Evolutionary conservation across 2,888 invertebrate genomes (phyloP), one percentile per base, ranked within the genome.

Genomic region (Salpingus planirostris): DNA sequence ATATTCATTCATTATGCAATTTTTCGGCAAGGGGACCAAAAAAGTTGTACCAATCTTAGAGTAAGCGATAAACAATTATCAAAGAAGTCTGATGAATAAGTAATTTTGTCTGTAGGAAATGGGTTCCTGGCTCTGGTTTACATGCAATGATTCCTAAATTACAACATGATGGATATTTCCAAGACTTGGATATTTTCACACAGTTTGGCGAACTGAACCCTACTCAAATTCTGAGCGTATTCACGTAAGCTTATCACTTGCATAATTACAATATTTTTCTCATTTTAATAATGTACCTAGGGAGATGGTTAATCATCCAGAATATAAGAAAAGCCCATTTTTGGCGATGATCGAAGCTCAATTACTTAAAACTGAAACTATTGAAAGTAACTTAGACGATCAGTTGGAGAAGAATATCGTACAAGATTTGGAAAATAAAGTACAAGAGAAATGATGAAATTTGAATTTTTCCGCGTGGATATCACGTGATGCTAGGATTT

Each of bases 21-120:
- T 78, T 47, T 71, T 76, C 57, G 64, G 71, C 26, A 71, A 72
- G 15, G 72, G 76, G 31, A 66, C 64, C 5, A 73, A 68, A 27
- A 69, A 69, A 49, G 64, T 87, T 6, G 81, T 87, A 55, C 80
- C 81, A 7, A 71, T 74, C 57, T 54, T 86, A 39, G 87, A 87
- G 84, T 83, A 64, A 74, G 79, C 71, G 29, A 31, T 21, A 21
- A 29, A 11, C n/a, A n/a, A n/a, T n/a, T n/a, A n/a, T n/a, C n/a
- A n/a, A n/a, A n/a, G n/a, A n/a, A n/a, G n/a, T n/a, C n/a, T n/a
- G n/a, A n/a, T n/a, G n/a, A n/a, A n/a, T n/a, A n/a, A n/a, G n/a
- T n/a, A n/a, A n/a, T n/a, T n/a, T n/a, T n/a, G n/a, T n/a, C n/a
- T n/a, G n/a, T n/a, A 78, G 77, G 47, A 77, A 76, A 57, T 80